These are phyloP conservation scores for Pseudococcus jackbeardsleyi DNA, from an alignment of 2,888 invertebrate species.

Conservation along the genomic window DNA sequence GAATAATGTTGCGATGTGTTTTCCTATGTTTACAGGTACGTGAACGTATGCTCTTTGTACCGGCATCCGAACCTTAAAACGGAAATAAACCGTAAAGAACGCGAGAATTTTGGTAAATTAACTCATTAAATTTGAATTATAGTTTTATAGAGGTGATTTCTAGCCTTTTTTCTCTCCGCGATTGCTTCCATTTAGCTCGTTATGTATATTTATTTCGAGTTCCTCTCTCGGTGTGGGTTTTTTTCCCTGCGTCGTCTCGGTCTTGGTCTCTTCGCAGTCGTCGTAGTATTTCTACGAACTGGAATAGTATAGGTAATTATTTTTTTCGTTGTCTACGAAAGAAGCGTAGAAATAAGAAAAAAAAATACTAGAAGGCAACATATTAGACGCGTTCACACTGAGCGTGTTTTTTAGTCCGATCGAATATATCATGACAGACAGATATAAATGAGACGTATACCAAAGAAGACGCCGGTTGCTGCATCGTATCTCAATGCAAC, in stretches of 20 bases:
- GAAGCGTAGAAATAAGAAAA: not conserved
- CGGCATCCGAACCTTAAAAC: not conserved
- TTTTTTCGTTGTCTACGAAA: conserved; percentile 28
- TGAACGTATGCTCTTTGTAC: not conserved
- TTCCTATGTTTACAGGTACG: conserved; percentile 43
- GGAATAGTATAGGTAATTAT: conserved; percentile 42
- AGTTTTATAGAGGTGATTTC: conserved; percentile 42
- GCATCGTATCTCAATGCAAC: not conserved
- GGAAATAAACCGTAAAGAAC: conserved; percentile 41
- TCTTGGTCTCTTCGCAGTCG: not conserved
- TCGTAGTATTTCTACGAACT: conserved; percentile 5
- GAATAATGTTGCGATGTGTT: not conserved
- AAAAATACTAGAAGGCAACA: conserved; percentile 30
- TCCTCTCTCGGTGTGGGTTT: not conserved
- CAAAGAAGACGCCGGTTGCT: conserved; percentile 36
- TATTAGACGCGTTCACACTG: conserved; percentile 52
- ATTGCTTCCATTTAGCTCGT: conserved; percentile 32
- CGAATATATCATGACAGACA: conserved; percentile 54
- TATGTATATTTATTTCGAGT: conserved; percentile 31
- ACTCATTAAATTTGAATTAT: conserved; percentile 50
- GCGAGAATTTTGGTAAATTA: conserved; percentile 44
- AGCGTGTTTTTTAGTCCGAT: conserved; percentile 41
- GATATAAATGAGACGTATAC: conserved; percentile 52
- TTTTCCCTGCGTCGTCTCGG: conserved; percentile 1
- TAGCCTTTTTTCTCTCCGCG: conserved; percentile 13